These are phyloP conservation scores for Hoplodrina blanda DNA, from an alignment of 2,888 invertebrate genomes.

Conservation along the genomic window DNA sequence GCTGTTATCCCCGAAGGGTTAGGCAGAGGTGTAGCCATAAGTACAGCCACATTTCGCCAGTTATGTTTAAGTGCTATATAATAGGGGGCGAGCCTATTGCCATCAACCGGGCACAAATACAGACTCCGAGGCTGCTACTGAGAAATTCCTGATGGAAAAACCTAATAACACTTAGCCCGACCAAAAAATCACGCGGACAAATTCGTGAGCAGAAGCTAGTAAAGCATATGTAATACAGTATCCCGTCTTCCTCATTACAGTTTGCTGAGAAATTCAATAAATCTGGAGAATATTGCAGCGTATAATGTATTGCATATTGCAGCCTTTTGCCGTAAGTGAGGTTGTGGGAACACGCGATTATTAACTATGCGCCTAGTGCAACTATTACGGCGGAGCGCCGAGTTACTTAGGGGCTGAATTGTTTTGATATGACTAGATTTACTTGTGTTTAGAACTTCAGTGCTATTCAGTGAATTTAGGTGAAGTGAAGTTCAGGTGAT, in stretches of 20 bases:
- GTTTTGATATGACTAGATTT: constrained; percentile 8
- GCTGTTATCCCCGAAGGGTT: too few species aligned
- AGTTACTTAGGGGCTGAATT: not conserved
- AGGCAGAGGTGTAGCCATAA: too few species aligned
- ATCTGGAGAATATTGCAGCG: constrained; percentile 42
- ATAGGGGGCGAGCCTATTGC: too few species aligned
- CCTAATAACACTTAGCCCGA: too few species aligned
- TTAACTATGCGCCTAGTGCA: constrained; percentile 27
- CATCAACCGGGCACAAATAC: too few species aligned
- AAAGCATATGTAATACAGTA: not conserved
- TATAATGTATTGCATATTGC: constrained; percentile 44
- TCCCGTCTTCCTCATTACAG: constrained; percentile 22
- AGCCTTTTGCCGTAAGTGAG: constrained; percentile 32
- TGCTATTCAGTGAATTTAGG: not conserved
- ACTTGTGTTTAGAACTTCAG: not conserved
- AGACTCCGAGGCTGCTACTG: too few species aligned
- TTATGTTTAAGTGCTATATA: too few species aligned
- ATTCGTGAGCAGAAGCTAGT: too few species aligned
- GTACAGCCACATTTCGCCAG: too few species aligned
- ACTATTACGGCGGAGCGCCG: constrained; percentile 2
- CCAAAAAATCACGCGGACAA: too few species aligned
- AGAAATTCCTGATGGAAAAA: too few species aligned
- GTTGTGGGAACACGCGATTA: constrained; percentile 12
- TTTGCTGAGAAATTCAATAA: constrained; percentile 51
- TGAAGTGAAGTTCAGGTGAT: too few species aligned